Percentiles rank a stretch among this genome's conserved stretches.
Evolutionary conservation across 2,113 vertebrate genomes (phyloP).

Genomic region (Colistium nudipinnis): DNA sequence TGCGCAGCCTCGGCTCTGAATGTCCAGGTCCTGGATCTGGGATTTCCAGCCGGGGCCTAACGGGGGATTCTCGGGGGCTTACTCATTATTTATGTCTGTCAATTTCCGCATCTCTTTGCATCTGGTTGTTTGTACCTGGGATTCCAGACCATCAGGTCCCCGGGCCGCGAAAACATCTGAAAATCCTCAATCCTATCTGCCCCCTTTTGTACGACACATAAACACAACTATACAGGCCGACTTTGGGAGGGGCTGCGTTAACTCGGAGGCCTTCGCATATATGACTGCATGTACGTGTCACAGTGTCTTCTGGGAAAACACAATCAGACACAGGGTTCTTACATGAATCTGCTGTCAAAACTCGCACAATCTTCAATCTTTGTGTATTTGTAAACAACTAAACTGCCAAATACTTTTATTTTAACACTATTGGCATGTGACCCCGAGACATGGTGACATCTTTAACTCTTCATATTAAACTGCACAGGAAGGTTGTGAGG

Average conservation of each 20-base stretch:
- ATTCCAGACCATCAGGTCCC: constrained; percentile 47
- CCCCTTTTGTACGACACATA: constrained; percentile 50
- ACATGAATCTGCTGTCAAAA: neutral
- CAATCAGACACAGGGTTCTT: neutral
- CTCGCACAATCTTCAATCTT: too few relatives aligned
- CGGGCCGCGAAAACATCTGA: constrained; percentile 43
- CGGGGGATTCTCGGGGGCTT: constrained; percentile 41
- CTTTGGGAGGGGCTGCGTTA: constrained; percentile 15
- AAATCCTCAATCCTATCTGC: constrained; percentile 59
- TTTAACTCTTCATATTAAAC: too few relatives aligned
- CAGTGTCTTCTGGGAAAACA: neutral
- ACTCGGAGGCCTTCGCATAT: constrained; percentile 6
- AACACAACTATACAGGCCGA: constrained; percentile 43
- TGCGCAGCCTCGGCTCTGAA: constrained; percentile 63
- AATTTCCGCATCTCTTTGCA: constrained; percentile 61
- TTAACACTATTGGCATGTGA: neutral
- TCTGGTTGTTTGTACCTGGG: constrained; percentile 52
- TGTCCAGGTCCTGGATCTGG: constrained; percentile 52
- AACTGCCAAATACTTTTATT: neutral
- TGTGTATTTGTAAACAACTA: neutral
- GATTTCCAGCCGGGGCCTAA: constrained; percentile 59
- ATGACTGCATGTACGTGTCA: neutral
- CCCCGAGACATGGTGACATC: neutral
- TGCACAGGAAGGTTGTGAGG: too few relatives aligned
- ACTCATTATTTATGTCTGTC: constrained; percentile 67